phyloP scores from a whole-genome alignment of 2,797 vertebrate genomes.

The Pogonophryne albipinna region DNA sequence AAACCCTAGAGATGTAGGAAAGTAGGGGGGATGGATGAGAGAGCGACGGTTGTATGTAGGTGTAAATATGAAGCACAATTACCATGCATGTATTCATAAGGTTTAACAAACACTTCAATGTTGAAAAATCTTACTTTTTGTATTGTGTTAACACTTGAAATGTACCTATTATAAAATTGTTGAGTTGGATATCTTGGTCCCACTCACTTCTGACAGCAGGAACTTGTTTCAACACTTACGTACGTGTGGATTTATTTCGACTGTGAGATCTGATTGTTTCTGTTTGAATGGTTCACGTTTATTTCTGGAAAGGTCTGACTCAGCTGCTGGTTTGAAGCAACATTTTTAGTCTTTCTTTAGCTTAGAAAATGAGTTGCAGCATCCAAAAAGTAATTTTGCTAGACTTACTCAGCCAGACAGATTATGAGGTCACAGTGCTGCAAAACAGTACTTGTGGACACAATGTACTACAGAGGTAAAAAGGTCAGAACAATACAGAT shows the following conservation, averaged over 20 bases:
- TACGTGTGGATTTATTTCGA: constrained; percentile 52
- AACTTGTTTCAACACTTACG: constrained; percentile 34
- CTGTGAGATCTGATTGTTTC: constrained; percentile 55
- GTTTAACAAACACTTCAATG: constrained; percentile 6
- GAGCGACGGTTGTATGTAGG: constrained; percentile 32
- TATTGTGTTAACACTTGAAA: constrained; percentile 25
- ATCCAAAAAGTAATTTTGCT: constrained; percentile 67
- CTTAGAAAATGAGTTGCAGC: constrained; percentile 52
- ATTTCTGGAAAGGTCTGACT: constrained; percentile 74
- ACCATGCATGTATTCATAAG: neutral
- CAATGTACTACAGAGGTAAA: constrained; percentile 56
- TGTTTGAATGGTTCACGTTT: constrained; percentile 46
- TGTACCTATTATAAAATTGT: constrained; percentile 39
- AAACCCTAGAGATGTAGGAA: constrained; percentile 41
- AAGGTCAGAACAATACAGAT: constrained; percentile 51
- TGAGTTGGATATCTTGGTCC: constrained; percentile 38
- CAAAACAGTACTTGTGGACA: constrained; percentile 29
- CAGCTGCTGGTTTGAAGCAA: constrained; percentile 60
- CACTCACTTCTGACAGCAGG: constrained; percentile 23
- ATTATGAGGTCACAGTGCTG: constrained; percentile 48
- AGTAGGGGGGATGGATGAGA: constrained; percentile 40
- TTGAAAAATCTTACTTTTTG: constrained; percentile 6
- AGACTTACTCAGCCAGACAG: constrained; percentile 48
- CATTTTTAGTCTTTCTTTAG: constrained; percentile 44
- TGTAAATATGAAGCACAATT: constrained; percentile 20